Evolutionary conservation across 2,113 vertebrate species (phyloP).

Genomic region (Columba livia): DNA sequence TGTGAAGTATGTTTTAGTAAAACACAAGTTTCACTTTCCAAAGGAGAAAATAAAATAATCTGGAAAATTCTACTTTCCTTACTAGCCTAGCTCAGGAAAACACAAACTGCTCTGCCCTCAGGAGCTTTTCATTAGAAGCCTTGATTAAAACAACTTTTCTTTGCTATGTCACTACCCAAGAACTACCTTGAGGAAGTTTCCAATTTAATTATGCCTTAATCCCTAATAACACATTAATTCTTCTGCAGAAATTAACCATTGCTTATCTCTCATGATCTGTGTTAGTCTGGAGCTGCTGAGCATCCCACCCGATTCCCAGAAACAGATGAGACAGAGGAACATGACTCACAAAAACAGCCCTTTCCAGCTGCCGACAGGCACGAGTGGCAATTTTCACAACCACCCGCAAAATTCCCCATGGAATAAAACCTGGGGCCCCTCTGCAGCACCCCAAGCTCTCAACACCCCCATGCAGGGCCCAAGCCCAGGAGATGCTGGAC

Average conservation of each 20-base stretch:
- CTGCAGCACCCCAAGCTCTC: fast-evolving
- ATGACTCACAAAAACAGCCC: fast-evolving
- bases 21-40: neutral
- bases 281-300: neutral
- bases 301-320: neutral
- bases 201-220: no score
- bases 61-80: neutral
- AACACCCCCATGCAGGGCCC: fast-evolving
- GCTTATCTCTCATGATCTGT: fast-evolving
- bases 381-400: neutral
- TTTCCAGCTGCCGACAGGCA: fast-evolving
- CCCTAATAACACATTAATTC: neutral
- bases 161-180: neutral
- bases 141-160: neutral
- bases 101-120: neutral
- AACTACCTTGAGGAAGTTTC: neutral
- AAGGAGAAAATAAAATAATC: neutral
- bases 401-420: fast-evolving
- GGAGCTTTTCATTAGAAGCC: neutral
- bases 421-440: neutral
- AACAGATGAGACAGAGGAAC: neutral
- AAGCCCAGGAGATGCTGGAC: neutral
- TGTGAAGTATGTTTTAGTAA: neutral
- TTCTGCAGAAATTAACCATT: neutral
- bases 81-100: neutral